Conservation (phyloP, 2,888 invertebrate species). For the Aleiodes alternator region DNA sequence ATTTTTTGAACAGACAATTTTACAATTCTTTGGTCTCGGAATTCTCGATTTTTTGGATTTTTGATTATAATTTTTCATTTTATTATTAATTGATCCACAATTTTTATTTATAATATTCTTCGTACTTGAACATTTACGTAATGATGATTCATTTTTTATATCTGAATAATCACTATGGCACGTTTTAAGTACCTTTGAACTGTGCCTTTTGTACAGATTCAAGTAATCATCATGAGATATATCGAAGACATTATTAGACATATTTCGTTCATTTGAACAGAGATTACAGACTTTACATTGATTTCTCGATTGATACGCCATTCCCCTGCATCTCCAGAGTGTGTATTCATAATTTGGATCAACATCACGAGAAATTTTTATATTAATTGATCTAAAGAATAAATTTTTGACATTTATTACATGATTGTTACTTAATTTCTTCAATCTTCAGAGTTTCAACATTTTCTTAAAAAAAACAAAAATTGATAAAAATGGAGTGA, state of each 20-base stretch:
- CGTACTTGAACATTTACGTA: not conserved
- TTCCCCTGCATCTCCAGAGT: conserved; percentile 53
- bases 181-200: not conserved
- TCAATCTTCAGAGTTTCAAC: too few species aligned
- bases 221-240: conserved; percentile 52
- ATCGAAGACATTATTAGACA: conserved; percentile 14
- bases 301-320: conserved; percentile 27
- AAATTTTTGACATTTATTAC: not conserved
- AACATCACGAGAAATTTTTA: conserved; percentile 26
- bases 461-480: too few species aligned
- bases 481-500: not conserved
- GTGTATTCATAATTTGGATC: conserved; percentile 52
- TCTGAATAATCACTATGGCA: not conserved
- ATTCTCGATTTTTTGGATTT: not conserved
- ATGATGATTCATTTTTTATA: not conserved
- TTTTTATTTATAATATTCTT: conserved; percentile 12
- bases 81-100: conserved; percentile 36
- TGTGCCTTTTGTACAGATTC: conserved; percentile 50
- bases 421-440: too few species aligned
- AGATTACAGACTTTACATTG: not conserved
- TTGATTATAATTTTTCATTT: not conserved
- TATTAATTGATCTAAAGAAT: conserved; percentile 39
- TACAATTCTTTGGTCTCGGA: not conserved
- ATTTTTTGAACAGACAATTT: not conserved
- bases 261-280: not conserved